Conservation (phyloP, 2,113 vertebrate genomes). For the Saimiri boliviensis region DNA sequence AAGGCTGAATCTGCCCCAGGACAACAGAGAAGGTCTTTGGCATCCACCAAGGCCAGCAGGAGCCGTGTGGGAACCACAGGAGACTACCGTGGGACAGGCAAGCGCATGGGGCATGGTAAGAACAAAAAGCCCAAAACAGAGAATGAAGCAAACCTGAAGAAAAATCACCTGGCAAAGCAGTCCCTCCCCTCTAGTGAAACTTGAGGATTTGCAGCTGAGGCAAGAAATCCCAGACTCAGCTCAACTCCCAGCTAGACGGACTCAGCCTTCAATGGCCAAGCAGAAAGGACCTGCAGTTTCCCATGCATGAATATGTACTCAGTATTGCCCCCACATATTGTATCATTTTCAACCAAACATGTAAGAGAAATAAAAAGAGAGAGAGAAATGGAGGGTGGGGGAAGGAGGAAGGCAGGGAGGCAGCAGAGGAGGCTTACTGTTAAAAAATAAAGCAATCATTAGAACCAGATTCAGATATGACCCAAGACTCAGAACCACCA, state of each 20-base stretch:
- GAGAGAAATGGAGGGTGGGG: fast-evolving
- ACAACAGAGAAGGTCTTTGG: background rate
- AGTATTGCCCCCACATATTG: too few relatives aligned
- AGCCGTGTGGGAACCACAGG: fast-evolving
- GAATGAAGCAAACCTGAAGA: background rate
- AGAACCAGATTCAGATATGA: background rate
- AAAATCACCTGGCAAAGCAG: background rate
- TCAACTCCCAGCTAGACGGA: background rate
- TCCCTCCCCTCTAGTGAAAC: background rate
- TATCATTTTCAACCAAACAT: background rate
- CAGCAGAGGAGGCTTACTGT: too few relatives aligned
- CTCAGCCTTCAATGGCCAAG: too few relatives aligned
- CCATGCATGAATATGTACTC: background rate
- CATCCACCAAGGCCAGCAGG: background rate
- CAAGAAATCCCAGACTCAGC: background rate
- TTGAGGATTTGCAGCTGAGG: background rate
- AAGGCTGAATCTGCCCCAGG: background rate
- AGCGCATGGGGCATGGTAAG: background rate
- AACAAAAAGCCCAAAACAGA: fast-evolving
- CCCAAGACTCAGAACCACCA: background rate
- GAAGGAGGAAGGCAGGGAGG: too few relatives aligned
- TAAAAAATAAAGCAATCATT: background rate
- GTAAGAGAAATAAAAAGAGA: background rate
- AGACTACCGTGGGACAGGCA: fast-evolving
- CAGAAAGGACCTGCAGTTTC: background rate